Conservation (phyloP, 2,797 vertebrate genomes). For the Phaenicophaeus curvirostris region DNA sequence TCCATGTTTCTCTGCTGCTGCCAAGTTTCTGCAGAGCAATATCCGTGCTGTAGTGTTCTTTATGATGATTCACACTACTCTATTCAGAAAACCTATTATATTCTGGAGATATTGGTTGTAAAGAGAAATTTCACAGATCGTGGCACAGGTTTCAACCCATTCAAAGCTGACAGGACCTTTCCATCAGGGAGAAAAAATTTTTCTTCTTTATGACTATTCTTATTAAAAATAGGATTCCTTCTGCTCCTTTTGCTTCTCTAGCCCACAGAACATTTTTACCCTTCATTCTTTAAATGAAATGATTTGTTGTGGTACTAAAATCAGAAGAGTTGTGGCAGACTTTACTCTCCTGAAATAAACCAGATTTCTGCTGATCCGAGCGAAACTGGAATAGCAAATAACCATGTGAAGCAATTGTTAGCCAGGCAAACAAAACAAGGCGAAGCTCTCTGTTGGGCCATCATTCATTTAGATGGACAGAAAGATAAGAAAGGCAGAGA, state of each 20-base stretch:
- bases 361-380: conserved; percentile 37
- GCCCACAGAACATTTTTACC: not conserved
- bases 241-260: not conserved
- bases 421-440: not conserved
- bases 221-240: conserved; percentile 24
- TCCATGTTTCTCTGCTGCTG: not conserved
- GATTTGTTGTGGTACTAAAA: conserved; percentile 14
- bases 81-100: not conserved
- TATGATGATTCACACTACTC: not conserved
- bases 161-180: conserved; percentile 43
- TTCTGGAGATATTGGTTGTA: conserved; percentile 15
- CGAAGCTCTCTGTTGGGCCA: conserved; percentile 11
- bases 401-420: not conserved
- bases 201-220: conserved; percentile 29
- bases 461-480: not conserved
- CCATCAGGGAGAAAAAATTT: conserved; percentile 28
- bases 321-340: not conserved
- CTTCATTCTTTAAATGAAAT: not conserved
- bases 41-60: not conserved
- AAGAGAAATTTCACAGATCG: conserved; percentile 38
- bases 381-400: conserved; percentile 33
- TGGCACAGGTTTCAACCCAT: conserved; percentile 8
- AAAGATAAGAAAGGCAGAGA: not conserved
- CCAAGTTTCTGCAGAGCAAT: not conserved
- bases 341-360: conserved; percentile 13